These are phyloP conservation scores for Ashinkailepas kermadecensis DNA, from an alignment of 2,888 invertebrate species.

Conservation along the genomic window DNA sequence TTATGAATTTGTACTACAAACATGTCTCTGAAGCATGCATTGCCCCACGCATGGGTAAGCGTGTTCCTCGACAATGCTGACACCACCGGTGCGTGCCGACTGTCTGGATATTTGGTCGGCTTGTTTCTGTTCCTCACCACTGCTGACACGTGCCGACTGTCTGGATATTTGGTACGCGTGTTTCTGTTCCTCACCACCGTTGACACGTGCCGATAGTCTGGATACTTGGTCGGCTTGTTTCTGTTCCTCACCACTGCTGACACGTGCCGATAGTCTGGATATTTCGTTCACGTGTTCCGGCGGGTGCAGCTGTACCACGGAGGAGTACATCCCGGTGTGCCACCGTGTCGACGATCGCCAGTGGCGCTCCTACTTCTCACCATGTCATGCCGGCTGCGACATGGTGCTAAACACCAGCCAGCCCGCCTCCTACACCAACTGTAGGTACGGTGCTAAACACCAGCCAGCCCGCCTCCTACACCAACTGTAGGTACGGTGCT, in stretches of 20 bases:
- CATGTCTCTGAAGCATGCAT: no score
- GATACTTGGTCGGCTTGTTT: conserved; percentile 23
- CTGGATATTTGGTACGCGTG: no score
- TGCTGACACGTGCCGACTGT: no score
- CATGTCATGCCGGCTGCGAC: conserved; percentile 33
- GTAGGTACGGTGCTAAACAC: conserved; percentile 25
- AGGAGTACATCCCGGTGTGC: conserved; percentile 31
- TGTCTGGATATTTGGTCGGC: no score
- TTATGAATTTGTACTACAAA: no score
- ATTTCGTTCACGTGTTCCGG: conserved; percentile 26
- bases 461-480: neutral
- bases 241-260: neutral
- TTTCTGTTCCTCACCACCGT: no score
- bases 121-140: no score
- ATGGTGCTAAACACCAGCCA: neutral
- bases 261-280: conserved; percentile 23
- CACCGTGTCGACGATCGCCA: conserved; percentile 4
- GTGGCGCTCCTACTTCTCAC: conserved; percentile 31
- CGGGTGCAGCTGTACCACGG: conserved; percentile 28
- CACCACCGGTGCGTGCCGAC: no score
- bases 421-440: conserved; percentile 23
- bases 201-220: no score
- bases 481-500: neutral
- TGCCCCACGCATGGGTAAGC: no score
- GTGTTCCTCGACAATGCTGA: no score